phyloP scores from a whole-genome alignment of 2,888 invertebrate species.

The Anodontia alba region DNA sequence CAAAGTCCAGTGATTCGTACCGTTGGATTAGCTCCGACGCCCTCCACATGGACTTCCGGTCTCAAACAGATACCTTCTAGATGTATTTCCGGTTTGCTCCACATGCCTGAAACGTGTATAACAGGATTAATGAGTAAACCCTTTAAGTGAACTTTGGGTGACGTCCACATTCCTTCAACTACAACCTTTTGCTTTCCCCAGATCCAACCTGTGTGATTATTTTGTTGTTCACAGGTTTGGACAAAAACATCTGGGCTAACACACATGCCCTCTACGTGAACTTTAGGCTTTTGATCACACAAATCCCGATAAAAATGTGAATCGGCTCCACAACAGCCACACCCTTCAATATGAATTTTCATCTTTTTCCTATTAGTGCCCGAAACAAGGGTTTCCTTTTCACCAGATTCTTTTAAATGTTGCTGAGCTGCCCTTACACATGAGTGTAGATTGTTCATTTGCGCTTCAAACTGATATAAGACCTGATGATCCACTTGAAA shows the following conservation, averaged over 20 bases:
- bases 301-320: neutral
- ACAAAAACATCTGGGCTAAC: neutral
- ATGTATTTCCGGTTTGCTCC: neutral
- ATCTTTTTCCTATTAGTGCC: neutral
- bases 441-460: neutral
- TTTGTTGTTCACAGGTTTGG: neutral
- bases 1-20: neutral
- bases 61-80: constrained; percentile 7
- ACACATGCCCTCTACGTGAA: constrained; percentile 1
- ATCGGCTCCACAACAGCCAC: neutral
- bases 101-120: neutral
- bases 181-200: neutral
- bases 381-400: neutral
- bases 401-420: neutral
- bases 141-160: neutral
- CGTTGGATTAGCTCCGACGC: neutral
- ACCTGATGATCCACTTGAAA: neutral
- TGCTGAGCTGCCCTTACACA: neutral
- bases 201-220: neutral
- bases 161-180: neutral
- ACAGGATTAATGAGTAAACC: neutral
- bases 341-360: neutral
- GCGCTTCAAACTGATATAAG: neutral
- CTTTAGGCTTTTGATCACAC: neutral
- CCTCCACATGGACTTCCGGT: neutral